Conservation (phyloP, 2,888 invertebrate genomes). For the Camponotus fellah region DNA sequence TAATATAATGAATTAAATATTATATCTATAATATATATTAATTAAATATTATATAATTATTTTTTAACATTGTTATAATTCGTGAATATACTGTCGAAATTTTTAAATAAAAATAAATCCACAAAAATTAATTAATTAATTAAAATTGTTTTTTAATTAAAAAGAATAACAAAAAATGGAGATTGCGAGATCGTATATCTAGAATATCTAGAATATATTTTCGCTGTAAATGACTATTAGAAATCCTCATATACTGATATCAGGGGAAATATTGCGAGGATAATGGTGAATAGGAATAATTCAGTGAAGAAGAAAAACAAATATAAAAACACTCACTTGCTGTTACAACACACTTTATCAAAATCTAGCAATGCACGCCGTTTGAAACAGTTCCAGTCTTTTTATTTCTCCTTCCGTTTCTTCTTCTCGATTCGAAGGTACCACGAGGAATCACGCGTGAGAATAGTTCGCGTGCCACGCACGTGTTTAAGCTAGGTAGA, state of each 20-base stretch:
- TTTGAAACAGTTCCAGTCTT: conserved; percentile 18
- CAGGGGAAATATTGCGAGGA: conserved; percentile 23
- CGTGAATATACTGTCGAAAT: background rate
- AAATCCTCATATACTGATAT: background rate
- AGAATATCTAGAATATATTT: conserved; percentile 12
- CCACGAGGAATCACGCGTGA: conserved; percentile 41
- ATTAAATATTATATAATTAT: background rate
- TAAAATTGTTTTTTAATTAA: conserved; percentile 1
- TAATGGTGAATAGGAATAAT: conserved; percentile 13
- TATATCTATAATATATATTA: background rate
- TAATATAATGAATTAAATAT: background rate
- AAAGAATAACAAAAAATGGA: background rate
- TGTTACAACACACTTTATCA: conserved; percentile 49
- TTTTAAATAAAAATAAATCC: background rate
- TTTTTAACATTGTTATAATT: background rate
- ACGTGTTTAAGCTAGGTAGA: conserved; percentile 2
- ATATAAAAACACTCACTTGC: conserved; percentile 50
- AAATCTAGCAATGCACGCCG: conserved; percentile 38
- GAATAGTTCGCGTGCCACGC: background rate
- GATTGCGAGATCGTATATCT: background rate
- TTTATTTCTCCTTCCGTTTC: background rate
- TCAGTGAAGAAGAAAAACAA: conserved; percentile 10
- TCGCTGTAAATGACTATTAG: background rate
- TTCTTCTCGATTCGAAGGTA: conserved; percentile 10
- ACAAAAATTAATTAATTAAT: background rate